Evolutionary conservation across 2,888 invertebrate genomes (phyloP), one percentile per base, ranked within the genome.

Genomic region (Caenorhabditis sinica): DNA sequence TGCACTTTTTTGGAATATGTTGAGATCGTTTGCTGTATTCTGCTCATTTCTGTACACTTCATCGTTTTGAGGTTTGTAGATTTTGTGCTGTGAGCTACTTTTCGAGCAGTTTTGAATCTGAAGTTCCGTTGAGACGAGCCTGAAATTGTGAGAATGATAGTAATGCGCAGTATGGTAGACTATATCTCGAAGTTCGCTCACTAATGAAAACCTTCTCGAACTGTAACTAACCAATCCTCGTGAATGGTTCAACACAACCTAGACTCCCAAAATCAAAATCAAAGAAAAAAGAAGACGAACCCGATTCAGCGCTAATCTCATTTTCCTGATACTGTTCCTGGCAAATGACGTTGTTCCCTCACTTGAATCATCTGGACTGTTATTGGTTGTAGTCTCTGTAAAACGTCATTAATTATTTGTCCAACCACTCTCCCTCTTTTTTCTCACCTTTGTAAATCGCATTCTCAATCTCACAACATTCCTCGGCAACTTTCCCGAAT

Each of bases 71-170:
- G 4, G 13, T 9, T 30, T 36, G 20, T n/a, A 43, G 40, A 13
- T 40, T 40, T 6, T 6, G 2, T 11, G 13, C 30, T 28, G 9
- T 28, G 25, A 28, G 15, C 15, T 56, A 80, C 45, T 82, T 82
- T 20, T 82, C 76, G 36, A 82, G 71, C 56, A 82, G 66, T 30
- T 66, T 82, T 56, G 82, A 71, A 72, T 82, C 82, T 36, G 82
- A 72, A 20, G 82, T 82, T 58, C 82, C 82, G 49, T 82, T 76
- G 33, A 82, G 69, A 40, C 76, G 82, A 40, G 82, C 72, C 82
- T 82, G 76, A 65, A 82, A 75, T 65, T 36, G 33, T 9, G 13
- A 65, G 0, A 30, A 1, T 20, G 20, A 13, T 25, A 23, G n/a
- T n/a, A n/a, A n/a, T n/a, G n/a, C n/a, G n/a, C n/a, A n/a, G n/a